Percentiles rank a stretch among this genome's conserved stretches.
These are phyloP conservation scores for Trachelus iudaicus DNA, from an alignment of 2,888 invertebrate species.

Conservation along the genomic window DNA sequence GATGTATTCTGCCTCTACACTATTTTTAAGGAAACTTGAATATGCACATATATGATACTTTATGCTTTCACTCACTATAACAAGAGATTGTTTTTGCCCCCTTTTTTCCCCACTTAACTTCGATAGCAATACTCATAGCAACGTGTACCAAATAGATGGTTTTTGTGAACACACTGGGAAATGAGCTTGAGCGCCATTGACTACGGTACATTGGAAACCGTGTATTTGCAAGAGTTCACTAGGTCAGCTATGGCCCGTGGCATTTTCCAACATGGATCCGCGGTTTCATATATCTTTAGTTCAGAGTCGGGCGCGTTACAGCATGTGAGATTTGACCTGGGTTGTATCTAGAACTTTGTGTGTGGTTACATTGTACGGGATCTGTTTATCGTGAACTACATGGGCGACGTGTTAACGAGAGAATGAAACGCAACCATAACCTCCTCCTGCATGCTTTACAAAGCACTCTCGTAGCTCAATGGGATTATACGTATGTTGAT, in stretches of 20 bases:
- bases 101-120: neutral
- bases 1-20: neutral
- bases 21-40: neutral
- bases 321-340: neutral
- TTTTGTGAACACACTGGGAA: neutral
- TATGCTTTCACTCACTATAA: neutral
- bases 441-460: neutral
- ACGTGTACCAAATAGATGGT: neutral
- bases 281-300: slow-evolving; percentile 24
- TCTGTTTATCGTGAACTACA: neutral
- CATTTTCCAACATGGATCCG: slow-evolving; percentile 33
- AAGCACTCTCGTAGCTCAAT: neutral
- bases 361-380: neutral
- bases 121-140: neutral
- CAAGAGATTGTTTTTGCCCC: neutral
- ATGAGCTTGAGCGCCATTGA: neutral
- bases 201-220: neutral
- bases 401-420: neutral
- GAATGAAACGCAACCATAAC: neutral
- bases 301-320: neutral
- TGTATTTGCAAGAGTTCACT: slow-evolving; percentile 3
- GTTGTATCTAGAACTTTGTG: neutral
- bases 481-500: neutral
- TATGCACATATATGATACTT: neutral
- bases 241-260: slow-evolving; percentile 12